These are phyloP conservation scores for Montipora foliosa DNA, from an alignment of 64 coral and sea anemone species.

Conservation along the genomic window DNA sequence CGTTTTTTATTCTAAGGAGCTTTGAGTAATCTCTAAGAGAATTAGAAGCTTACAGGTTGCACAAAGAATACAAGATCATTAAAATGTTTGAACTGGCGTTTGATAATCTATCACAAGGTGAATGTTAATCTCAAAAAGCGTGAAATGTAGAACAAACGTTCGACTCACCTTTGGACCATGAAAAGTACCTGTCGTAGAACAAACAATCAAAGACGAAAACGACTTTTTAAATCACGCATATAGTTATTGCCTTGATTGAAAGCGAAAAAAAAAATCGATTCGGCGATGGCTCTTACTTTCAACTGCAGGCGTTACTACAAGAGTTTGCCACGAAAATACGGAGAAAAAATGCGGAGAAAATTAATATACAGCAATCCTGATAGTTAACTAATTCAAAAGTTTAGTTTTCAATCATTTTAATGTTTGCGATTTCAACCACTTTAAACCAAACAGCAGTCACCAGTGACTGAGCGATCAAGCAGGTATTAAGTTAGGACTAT, in stretches of 20 bases:
- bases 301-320: not conserved
- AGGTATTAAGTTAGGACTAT: not conserved
- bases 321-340: not conserved
- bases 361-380: not conserved
- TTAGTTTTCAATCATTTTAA: not conserved
- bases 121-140: not conserved
- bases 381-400: not conserved
- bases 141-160: not conserved
- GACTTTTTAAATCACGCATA: not conserved
- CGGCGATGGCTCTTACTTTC: not conserved
- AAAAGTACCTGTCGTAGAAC: not conserved
- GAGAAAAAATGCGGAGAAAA: not conserved
- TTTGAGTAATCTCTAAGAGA: not conserved
- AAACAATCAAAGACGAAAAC: not conserved
- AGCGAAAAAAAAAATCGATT: not conserved
- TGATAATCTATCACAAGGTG: not conserved
- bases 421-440: constrained; percentile 16
- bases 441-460: not conserved
- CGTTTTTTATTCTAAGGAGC: too few relatives aligned
- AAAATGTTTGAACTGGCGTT: not conserved
- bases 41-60: not conserved
- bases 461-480: constrained; percentile 2
- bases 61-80: not conserved
- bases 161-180: constrained; percentile 29
- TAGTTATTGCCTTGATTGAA: not conserved